A percentile compares a stretch with the other conserved stretches of the same genome.
phyloP scores from a whole-genome alignment of 2,113 vertebrate species.

The Ornithorhynchus anatinus region DNA sequence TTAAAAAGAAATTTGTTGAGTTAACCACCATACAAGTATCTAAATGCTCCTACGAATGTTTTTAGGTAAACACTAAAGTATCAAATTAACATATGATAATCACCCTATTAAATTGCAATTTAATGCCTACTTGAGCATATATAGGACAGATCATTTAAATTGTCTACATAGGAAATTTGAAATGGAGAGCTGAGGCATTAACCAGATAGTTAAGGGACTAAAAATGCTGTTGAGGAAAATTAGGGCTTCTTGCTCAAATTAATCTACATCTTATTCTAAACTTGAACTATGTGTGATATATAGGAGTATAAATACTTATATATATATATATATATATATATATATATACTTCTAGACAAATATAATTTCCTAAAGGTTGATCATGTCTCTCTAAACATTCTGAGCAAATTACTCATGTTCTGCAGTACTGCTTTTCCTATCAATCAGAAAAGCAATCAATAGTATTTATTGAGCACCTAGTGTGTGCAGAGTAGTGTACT shows the following conservation, averaged over 20 bases:
- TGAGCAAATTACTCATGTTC: too few species aligned
- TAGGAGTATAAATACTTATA: background rate
- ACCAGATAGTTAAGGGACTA: background rate
- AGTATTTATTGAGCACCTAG: too few species aligned
- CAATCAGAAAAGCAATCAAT: too few species aligned
- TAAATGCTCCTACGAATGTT: background rate
- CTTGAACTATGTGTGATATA: too few species aligned
- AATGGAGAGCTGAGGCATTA: background rate
- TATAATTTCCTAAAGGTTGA: too few species aligned
- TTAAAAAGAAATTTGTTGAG: background rate
- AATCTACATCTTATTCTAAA: too few species aligned
- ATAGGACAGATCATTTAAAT: too few species aligned
- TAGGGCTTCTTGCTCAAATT: too few species aligned
- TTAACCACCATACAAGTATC: background rate
- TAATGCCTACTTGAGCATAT: background rate
- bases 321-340: background rate
- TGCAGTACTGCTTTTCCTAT: too few species aligned
- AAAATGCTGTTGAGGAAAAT: background rate
- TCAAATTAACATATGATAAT: background rate
- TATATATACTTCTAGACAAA: background rate
- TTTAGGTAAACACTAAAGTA: background rate
- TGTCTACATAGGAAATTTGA: background rate
- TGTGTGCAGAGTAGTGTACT: too few species aligned
- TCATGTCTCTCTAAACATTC: too few species aligned
- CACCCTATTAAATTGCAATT: background rate